Evolutionary conservation across 2,797 vertebrate species (phyloP).

Genomic region (Acanthurus leucopareius): DNA sequence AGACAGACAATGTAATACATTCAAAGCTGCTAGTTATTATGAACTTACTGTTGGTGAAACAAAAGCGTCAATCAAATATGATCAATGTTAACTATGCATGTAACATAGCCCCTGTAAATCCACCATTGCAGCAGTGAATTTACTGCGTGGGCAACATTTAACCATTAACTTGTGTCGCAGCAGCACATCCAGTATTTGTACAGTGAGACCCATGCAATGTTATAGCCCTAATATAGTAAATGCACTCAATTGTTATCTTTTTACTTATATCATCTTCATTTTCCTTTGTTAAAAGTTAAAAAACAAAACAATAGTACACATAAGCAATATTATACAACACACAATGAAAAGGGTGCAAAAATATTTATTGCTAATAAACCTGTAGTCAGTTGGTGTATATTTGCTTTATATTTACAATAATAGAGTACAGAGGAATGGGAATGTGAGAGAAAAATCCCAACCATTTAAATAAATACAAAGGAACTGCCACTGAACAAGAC

Average conservation of each 20-base stretch:
- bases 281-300: background rate
- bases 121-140: background rate
- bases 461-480: slow-evolving; percentile 90
- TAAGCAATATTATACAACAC: slow-evolving; percentile 12
- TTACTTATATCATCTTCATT: background rate
- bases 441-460: slow-evolving; percentile 86
- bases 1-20: background rate
- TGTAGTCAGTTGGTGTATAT: slow-evolving; percentile 90
- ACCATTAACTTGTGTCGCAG: no score
- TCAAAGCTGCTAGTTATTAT: background rate
- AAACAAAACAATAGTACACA: no score
- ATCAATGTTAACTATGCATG: background rate
- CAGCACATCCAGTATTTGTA: no score
- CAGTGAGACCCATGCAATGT: no score
- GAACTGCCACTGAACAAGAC: slow-evolving; percentile 85
- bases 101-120: background rate
- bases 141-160: background rate
- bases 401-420: slow-evolving; percentile 91
- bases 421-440: slow-evolving; percentile 87
- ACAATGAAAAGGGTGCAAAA: slow-evolving; percentile 88
- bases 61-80: background rate
- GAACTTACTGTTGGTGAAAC: background rate
- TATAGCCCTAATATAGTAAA: no score
- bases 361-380: slow-evolving; percentile 94
- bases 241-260: no score